Conservation (phyloP, 2,797 vertebrate species). For the Threskiornis aethiopicus region DNA sequence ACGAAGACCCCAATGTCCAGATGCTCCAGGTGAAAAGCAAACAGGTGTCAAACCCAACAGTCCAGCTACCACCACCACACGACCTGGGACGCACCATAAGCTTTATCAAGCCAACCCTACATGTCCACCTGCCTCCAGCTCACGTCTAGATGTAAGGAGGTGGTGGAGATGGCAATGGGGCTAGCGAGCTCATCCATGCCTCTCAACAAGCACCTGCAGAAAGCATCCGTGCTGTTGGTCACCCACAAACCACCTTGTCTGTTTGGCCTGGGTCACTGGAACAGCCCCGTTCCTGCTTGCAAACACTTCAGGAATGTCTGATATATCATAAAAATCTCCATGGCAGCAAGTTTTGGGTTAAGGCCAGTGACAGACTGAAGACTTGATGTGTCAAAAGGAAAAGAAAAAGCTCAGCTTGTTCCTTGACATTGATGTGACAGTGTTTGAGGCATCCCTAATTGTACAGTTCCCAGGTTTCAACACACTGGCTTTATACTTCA, state of each 20-base stretch:
- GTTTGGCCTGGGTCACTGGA: background rate
- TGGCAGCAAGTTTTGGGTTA: background rate
- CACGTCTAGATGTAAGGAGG: background rate
- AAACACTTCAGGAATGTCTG: background rate
- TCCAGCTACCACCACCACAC: background rate
- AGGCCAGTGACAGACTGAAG: background rate
- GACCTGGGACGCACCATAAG: background rate
- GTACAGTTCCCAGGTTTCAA: background rate
- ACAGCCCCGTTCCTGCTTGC: background rate
- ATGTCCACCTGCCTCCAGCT: background rate
- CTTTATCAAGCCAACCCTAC: background rate
- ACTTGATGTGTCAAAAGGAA: background rate
- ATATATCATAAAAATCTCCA: background rate
- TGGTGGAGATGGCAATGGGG: background rate
- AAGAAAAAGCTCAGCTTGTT: conserved; percentile 7
- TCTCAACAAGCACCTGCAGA: background rate
- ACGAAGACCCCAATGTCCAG: accelerated
- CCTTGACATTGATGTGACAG: background rate
- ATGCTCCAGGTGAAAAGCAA: background rate
- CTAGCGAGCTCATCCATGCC: background rate
- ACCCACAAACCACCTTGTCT: background rate
- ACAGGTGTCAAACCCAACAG: background rate
- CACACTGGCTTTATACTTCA: background rate
- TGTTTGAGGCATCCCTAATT: background rate
- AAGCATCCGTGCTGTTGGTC: background rate